Evolutionary conservation across 2,888 invertebrate genomes (phyloP), one percentile per base, ranked within the genome.

Genomic region (Drosophila mercatorum): DNA sequence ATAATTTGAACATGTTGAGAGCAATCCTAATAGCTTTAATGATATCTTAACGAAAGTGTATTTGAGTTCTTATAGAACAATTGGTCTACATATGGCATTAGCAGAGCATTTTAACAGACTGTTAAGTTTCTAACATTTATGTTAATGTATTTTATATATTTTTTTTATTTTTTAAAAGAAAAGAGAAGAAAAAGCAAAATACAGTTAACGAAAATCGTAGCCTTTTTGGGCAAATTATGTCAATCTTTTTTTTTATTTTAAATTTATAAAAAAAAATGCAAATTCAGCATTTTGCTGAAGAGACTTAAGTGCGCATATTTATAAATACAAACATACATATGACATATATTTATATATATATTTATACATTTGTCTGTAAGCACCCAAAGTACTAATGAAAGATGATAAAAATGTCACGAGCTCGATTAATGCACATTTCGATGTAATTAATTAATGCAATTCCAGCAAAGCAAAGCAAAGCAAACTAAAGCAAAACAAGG

Each of bases 381-480:
- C 74, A 64, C 63, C 63, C 63, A 58, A 70, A 61, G 78, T 66
- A 60, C 74, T 70, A 78, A 78, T 55, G 63, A 70, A 77, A 74
- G 66, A 78, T 77, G 74, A 77, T 78, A 69, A 86, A 80, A 83
- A 87, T 81, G 82, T 87, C 87, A 83, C 87, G 87, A 87, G 83
- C 80, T 72, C 84, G 65, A 75, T 83, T 83, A 84, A 80, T 83
- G 87, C 68, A 75, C 72, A 78, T 75, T 75, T 68, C 69, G 72
- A 66, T 84, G 82, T 81, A 87, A 81, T 87, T 87, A 87, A 83
- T 83, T 81, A 81, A 83, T 81, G 79, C 87, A 79, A 69, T 80
- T 86, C 71, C 68, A 79, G 77, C 70, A 70, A 62, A 70, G 73
- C 63, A 49, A 65, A 52, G 64, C 28, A 53, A 72, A 74, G 59